Evolutionary conservation across 2,888 invertebrate species (phyloP).

Genomic region (Gari tellinella): DNA sequence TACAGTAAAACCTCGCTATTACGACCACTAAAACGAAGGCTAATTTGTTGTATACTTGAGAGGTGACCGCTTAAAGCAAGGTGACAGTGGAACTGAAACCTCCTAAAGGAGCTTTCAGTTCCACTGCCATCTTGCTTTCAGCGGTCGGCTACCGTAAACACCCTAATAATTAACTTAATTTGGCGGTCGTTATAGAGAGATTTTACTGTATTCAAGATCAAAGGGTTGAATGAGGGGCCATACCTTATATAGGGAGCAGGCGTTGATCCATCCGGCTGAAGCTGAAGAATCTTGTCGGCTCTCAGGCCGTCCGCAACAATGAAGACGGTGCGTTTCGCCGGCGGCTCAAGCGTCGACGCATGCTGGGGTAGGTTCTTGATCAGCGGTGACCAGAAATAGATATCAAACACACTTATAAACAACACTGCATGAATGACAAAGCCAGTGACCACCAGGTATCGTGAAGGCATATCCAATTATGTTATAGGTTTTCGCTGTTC

Average conservation of each 20-base stretch:
- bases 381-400: constrained; percentile 28
- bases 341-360: constrained; percentile 33
- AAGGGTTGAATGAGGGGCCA: not conserved
- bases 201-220: not conserved
- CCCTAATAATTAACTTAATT: too few species aligned
- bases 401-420: constrained; percentile 39
- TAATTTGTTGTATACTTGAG: too few species aligned
- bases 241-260: constrained; percentile 52
- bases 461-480: constrained; percentile 16
- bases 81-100: too few species aligned
- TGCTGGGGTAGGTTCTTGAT: constrained; percentile 18
- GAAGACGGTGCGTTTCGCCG: constrained; percentile 51
- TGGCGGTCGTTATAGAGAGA: too few species aligned
- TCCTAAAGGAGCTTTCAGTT: too few species aligned
- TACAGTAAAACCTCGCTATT: too few species aligned
- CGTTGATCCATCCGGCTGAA: constrained; percentile 37
- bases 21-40: too few species aligned
- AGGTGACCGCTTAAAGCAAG: too few species aligned
- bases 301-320: constrained; percentile 56
- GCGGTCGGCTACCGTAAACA: too few species aligned
- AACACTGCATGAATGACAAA: constrained; percentile 23
- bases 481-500: not conserved
- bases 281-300: constrained; percentile 47
- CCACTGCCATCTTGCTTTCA: too few species aligned
- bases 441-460: constrained; percentile 15